Evolutionary conservation across 2,888 invertebrate species (phyloP).

Genomic region (Phyllotreta cruciferae): DNA sequence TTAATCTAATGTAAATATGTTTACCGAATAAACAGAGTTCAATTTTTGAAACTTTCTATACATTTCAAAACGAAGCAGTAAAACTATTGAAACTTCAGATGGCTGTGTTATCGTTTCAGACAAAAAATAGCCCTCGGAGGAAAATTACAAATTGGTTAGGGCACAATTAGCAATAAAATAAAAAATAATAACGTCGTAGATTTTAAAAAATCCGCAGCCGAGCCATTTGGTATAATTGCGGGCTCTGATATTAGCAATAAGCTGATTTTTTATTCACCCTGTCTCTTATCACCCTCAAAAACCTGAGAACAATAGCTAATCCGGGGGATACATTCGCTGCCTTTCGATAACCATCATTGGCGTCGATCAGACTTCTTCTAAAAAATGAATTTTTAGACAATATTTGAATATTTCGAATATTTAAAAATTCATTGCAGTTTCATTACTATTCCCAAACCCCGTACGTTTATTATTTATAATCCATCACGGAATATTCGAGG

Average conservation of each 20-base stretch:
- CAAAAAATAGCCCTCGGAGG: conserved; percentile 27
- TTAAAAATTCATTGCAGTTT: too few species aligned
- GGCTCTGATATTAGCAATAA: conserved; percentile 62
- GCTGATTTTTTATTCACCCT: conserved; percentile 63
- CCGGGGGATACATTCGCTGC: conserved; percentile 48
- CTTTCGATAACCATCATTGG: conserved; percentile 28
- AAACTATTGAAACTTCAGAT: conserved; percentile 4
- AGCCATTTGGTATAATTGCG: conserved; percentile 60
- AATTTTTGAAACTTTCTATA: neutral
- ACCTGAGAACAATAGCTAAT: conserved; percentile 60
- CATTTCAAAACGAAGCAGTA: neutral
- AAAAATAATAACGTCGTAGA: conserved; percentile 54
- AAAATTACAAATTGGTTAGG: conserved; percentile 44
- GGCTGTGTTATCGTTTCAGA: conserved; percentile 17
- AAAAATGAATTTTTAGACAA: too few species aligned
- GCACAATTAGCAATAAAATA: conserved; percentile 57
- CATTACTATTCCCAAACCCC: too few species aligned
- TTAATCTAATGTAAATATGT: neutral
- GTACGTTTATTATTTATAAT: too few species aligned
- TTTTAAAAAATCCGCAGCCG: conserved; percentile 52
- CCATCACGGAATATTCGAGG: too few species aligned
- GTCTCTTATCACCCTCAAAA: conserved; percentile 57
- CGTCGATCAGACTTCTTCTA: neutral
- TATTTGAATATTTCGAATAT: too few species aligned
- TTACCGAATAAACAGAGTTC: neutral